Evolutionary conservation across 2,888 invertebrate genomes (phyloP).

Genomic region (Morpho deidamia): DNA sequence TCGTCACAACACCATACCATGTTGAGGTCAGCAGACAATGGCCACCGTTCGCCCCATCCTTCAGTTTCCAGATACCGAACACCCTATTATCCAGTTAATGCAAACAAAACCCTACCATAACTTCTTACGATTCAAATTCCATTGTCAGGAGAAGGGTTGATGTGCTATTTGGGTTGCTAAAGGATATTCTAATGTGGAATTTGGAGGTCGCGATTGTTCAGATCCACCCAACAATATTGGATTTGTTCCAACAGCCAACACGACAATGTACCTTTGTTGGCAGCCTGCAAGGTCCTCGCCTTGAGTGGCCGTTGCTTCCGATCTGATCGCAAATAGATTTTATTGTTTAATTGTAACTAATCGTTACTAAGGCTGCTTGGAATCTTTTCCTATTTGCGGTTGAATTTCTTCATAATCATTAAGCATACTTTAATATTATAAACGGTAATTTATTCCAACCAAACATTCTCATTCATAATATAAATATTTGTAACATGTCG

Average conservation of each 20-base stretch:
- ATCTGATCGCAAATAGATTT: slow-evolving; percentile 28
- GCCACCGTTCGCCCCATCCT: slow-evolving; percentile 56
- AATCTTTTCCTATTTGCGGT: slow-evolving; percentile 15
- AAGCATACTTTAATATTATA: no score
- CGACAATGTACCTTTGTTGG: slow-evolving; percentile 75
- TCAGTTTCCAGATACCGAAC: slow-evolving; percentile 38
- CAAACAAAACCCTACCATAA: slow-evolving; percentile 25
- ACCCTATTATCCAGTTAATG: slow-evolving; percentile 19
- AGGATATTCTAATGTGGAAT: slow-evolving; percentile 67
- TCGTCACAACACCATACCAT: slow-evolving; percentile 68
- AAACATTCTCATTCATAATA: no score
- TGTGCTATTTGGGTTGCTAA: slow-evolving; percentile 32
- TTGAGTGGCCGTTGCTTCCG: slow-evolving; percentile 47
- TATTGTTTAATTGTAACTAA: slow-evolving; percentile 34
- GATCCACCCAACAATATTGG: slow-evolving; percentile 65
- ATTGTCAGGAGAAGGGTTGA: slow-evolving; percentile 17
- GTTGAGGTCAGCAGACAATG: slow-evolving; percentile 64
- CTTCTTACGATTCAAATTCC: slow-evolving; percentile 22
- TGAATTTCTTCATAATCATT: slow-evolving; percentile 1
- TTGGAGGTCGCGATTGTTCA: slow-evolving; percentile 69
- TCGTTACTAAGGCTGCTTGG: slow-evolving; percentile 25
- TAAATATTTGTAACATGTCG: no score
- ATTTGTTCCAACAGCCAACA: slow-evolving; percentile 65
- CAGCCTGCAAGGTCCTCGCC: slow-evolving; percentile 44
- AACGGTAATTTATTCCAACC: no score